phyloP scores from a whole-genome alignment of 2,888 invertebrate species.

The Actias luna region DNA sequence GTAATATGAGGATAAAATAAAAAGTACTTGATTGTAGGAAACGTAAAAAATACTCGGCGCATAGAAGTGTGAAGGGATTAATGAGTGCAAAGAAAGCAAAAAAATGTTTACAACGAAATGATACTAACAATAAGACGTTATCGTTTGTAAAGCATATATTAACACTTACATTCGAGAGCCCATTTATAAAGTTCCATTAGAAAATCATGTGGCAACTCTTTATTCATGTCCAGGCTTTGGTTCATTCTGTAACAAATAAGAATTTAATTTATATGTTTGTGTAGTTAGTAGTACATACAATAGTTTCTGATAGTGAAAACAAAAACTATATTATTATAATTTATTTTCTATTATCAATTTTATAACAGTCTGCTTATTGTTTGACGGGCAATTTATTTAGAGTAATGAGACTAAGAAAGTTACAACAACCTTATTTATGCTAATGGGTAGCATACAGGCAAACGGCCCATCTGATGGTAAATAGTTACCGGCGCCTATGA shows the following conservation, averaged over 20 bases:
- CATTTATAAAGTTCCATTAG: slow-evolving; percentile 89
- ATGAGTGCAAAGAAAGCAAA: neutral
- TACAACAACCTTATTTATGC: too few relatives aligned
- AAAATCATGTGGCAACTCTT: slow-evolving; percentile 85
- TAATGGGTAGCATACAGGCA: too few relatives aligned
- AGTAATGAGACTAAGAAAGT: too few relatives aligned
- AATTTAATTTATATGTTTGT: slow-evolving; percentile 30
- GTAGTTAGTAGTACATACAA: too few relatives aligned
- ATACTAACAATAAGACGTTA: neutral
- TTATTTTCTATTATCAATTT: neutral
- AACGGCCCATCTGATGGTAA: too few relatives aligned
- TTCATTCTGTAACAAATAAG: slow-evolving; percentile 83
- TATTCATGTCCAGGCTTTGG: slow-evolving; percentile 78
- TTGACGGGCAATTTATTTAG: too few relatives aligned
- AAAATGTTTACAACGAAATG: neutral
- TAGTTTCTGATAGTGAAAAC: slow-evolving; percentile 16
- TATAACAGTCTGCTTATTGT: too few relatives aligned
- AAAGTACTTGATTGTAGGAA: neutral
- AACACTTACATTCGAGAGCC: slow-evolving; percentile 90
- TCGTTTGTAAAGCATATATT: neutral
- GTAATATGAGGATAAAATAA: neutral
- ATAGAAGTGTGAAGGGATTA: neutral
- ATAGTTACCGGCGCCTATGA: too few relatives aligned
- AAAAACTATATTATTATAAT: neutral
- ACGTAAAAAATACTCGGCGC: neutral